Percentiles rank a stretch among this genome's conserved stretches.
These are phyloP conservation scores for Diceros bicornis DNA, from an alignment of 2,797 vertebrate species.

Conservation along the genomic window DNA sequence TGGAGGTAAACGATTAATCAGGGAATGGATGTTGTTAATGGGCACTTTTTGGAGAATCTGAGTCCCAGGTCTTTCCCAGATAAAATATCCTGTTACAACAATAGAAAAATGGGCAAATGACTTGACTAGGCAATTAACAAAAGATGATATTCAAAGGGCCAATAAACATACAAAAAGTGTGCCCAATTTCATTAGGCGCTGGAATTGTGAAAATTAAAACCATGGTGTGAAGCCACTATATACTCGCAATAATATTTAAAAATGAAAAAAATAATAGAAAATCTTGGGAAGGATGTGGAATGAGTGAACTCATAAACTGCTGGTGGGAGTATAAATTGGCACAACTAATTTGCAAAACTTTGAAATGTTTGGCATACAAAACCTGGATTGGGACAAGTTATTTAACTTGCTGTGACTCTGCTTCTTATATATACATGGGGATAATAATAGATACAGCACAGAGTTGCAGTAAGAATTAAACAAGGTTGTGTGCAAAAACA, in stretches of 20 bases:
- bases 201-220: constrained; percentile 5
- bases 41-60: background rate
- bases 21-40: background rate
- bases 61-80: background rate
- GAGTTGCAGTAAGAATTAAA: background rate
- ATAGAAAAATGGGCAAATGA: background rate
- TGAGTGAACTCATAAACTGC: background rate
- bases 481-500: background rate
- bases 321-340: background rate
- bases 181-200: background rate
- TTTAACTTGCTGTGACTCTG: background rate
- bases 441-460: background rate
- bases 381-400: background rate
- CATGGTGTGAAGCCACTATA: background rate
- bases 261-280: background rate
- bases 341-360: background rate
- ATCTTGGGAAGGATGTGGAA: background rate
- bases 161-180: background rate
- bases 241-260: background rate
- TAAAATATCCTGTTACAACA: background rate
- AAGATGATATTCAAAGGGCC: background rate
- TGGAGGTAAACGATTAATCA: background rate
- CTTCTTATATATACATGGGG: background rate
- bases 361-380: background rate
- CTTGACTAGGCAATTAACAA: background rate